These are phyloP conservation scores for Melitaea athalia DNA, from an alignment of 2,888 invertebrate species.

Conservation along the genomic window DNA sequence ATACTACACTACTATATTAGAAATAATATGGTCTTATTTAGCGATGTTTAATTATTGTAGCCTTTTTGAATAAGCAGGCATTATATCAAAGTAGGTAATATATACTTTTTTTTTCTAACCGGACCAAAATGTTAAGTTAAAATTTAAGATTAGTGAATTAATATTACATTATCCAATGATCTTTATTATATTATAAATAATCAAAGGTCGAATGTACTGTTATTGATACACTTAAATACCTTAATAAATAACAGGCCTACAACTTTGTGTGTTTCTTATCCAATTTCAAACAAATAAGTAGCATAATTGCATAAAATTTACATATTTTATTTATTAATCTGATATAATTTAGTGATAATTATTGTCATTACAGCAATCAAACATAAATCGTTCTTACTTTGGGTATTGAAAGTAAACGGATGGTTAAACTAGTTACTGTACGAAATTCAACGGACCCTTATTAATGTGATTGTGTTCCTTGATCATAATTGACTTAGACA, in stretches of 20 bases:
- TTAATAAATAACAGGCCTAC: constrained; percentile 24
- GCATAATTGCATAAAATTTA: constrained; percentile 29
- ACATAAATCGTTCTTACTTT: constrained; percentile 22
- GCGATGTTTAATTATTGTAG: no score
- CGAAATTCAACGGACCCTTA: constrained; percentile 10
- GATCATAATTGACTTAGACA: background rate
- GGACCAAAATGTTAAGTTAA: no score
- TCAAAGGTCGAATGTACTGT: background rate
- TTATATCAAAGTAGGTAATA: no score
- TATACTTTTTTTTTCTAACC: no score
- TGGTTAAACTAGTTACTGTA: background rate
- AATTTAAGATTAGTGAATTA: no score
- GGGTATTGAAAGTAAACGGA: constrained; percentile 21
- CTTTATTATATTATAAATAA: background rate
- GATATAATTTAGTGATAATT: constrained; percentile 26
- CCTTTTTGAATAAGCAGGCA: no score
- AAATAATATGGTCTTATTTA: no score
- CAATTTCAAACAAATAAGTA: constrained; percentile 17
- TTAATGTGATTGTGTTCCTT: background rate
- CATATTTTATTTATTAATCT: constrained; percentile 24
- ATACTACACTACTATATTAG: no score
- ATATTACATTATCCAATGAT: no score
- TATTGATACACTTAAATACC: background rate
- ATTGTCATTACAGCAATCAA: constrained; percentile 24
- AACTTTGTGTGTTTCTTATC: constrained; percentile 3